Base-by-base conservation (phyloP, 2,888 invertebrate species). In the Tetheella fluctuosa region DNA sequence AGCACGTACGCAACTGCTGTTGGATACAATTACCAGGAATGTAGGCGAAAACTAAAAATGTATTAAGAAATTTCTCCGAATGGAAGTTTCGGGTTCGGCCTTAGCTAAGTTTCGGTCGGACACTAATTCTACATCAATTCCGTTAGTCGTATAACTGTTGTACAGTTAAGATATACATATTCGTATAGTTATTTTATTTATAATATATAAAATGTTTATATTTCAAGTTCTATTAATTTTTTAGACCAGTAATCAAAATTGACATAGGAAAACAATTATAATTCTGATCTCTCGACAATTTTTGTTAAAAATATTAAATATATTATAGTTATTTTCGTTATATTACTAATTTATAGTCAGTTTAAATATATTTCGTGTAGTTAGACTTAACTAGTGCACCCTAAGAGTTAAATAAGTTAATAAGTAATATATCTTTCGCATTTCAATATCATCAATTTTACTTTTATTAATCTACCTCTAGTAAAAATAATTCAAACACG, bases 91-190 rank as follows among this genome's bases (percentile, higher is more conserved):
- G 30, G 30, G 10, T 30, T 30, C 10, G 10, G 28, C 5, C 30
- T 10, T 8, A 34, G 13, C 34, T 34, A 34, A 13, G 34, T 13
- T 30, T n/a, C 30, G 30, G 10, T 34, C 34, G 34, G 34, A 2
- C 13, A 34, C 34, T 34, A 4, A 34, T 6, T 34, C 48, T 48
- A 48, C 20, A 48, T 53, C 23, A 53, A 53, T 53, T 53, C 53
- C 53, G 1, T 25, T 30, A 30, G 17, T 28, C 25, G n/a, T 54
- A 54, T 54, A n/a, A 54, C 54, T 54, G 54, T 54, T 54, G 2
- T 5, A 54, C 54, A 54, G 54, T 54, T 15, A 3, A 28, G n/a
- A 25, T 54, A 25, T 54, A 28, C 25, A 13, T 25, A 28, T 25
- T n/a, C 12, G 15, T 17, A 23, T 34, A 34, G 10, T 30, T 7